Percentiles rank a stretch among this genome's conserved stretches.
Evolutionary conservation across 1,140 invertebrate species (phyloP).

Genomic region (Sitophilus oryzae): DNA sequence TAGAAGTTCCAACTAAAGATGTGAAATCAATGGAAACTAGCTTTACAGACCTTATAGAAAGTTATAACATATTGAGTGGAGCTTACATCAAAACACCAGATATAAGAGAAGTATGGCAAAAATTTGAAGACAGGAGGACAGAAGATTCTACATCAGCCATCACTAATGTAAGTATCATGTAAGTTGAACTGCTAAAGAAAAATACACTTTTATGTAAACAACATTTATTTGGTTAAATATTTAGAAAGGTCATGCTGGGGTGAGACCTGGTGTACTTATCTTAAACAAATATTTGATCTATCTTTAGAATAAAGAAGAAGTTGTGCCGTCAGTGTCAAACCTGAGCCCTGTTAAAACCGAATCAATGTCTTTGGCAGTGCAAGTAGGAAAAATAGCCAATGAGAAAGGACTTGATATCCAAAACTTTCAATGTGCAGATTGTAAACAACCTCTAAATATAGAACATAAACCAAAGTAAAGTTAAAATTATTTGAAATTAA

Average conservation of each 20-base stretch:
- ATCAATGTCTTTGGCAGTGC: conserved; percentile 37
- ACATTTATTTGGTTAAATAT: not conserved
- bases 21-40: conserved; percentile 43
- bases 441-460: conserved; percentile 46
- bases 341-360: conserved; percentile 19
- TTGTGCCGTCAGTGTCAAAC: not conserved
- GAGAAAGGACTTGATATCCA: conserved; percentile 83
- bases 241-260: too few relatives aligned
- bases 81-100: conserved; percentile 52
- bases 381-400: conserved; percentile 61
- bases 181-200: not conserved
- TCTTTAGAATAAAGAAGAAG: not conserved
- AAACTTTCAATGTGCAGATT: conserved; percentile 79
- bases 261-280: too few relatives aligned
- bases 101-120: conserved; percentile 53
- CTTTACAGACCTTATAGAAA: conserved; percentile 50
- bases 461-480: conserved; percentile 35
- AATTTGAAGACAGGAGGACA: conserved; percentile 32
- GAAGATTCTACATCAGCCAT: not conserved
- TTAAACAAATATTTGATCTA: not conserved
- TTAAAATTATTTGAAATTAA: not conserved
- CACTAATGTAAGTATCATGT: not conserved
- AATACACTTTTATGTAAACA: not conserved
- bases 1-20: conserved; percentile 25
- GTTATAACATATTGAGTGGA: conserved; percentile 50